These are phyloP conservation scores for Atta cephalotes DNA, from an alignment of 1,140 invertebrate species.

Conservation along the genomic window DNA sequence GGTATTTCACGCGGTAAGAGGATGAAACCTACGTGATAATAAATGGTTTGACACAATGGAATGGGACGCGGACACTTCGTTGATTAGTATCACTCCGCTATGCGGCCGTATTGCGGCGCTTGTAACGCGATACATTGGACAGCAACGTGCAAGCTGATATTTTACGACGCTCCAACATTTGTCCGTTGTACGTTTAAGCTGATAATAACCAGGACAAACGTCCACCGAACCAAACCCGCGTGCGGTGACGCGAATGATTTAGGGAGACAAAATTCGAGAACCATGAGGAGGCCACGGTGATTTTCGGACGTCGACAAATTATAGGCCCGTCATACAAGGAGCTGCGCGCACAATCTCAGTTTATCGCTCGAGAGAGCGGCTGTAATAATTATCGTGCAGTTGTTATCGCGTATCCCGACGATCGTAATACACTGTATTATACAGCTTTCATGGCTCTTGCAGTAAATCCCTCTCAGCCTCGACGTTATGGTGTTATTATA, in stretches of 20 bases:
- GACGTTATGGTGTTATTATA: constrained; percentile 28
- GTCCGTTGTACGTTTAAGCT: constrained; percentile 70
- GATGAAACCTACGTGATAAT: constrained; percentile 70
- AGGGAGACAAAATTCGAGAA: constrained; percentile 55
- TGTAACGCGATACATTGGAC: constrained; percentile 67
- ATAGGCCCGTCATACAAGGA: constrained; percentile 41
- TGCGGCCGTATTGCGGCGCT: constrained; percentile 63
- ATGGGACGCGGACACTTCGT: constrained; percentile 73
- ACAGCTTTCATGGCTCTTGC: constrained; percentile 31
- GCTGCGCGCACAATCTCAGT: constrained; percentile 27
- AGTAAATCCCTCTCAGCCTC: constrained; percentile 40
- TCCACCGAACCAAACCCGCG: constrained; percentile 45
- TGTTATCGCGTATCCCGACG: constrained; percentile 51
- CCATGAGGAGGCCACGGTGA: neutral
- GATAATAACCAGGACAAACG: constrained; percentile 74
- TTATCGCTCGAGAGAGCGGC: constrained; percentile 40
- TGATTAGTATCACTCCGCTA: constrained; percentile 72
- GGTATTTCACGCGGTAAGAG: constrained; percentile 64
- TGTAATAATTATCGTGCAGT: constrained; percentile 55
- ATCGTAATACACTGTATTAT: constrained; percentile 56
- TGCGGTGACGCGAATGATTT: constrained; percentile 62
- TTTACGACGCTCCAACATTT: constrained; percentile 74
- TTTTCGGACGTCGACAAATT: constrained; percentile 49
- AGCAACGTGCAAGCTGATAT: constrained; percentile 62
- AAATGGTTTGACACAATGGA: constrained; percentile 78